Base-by-base conservation (phyloP, 2,888 invertebrate species). In the Corbicula japonica region DNA sequence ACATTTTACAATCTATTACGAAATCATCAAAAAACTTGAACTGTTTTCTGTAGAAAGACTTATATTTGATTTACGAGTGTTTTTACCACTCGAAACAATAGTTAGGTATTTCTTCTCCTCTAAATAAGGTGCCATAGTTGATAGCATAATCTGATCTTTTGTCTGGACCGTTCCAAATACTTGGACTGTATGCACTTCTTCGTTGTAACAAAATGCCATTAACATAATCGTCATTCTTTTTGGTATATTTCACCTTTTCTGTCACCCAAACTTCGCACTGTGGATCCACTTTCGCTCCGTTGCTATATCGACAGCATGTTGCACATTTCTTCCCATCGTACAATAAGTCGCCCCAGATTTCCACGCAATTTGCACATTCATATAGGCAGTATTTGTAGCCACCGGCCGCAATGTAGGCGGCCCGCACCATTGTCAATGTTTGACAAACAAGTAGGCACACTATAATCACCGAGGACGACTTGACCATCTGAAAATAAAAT, bases 281-380 rank as follows among this genome's bases (percentile, higher is more conserved):
- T 6, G 69, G 68, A 68, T 88, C 87, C 8, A 86, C 76, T 65
- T 85, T 86, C 21, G 74, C 62, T 4, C 88, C 88, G 44, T 80
- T 77, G 60, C 84, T 85, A 63, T 80, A 46, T 1, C 82, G 85
- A 74, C 88, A 88, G 70, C 83, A 85, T 18, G 81, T 78, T 3
- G 87, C 88, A 73, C 88, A 88, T 34, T 68, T 74, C 61, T 82
- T 76, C 1, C 88, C 88, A 60, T 88, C 85, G 76, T 87, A 88
- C 5, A 88, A 71, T 12, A 83, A 77, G 28, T 85, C 85, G 35
- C 88, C 87, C 84, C 87, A 87, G 15, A 84, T 76, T 35, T 83
- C 72, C n/a, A 88, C 86, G 62, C 88, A 88, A 46, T 79, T 78
- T 50, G 85, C 79, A 63, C 88, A 88, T 61, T 87, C 86, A 54